Conservation (phyloP, 2,888 invertebrate genomes). For the Leptarthrus brevirostris region DNA sequence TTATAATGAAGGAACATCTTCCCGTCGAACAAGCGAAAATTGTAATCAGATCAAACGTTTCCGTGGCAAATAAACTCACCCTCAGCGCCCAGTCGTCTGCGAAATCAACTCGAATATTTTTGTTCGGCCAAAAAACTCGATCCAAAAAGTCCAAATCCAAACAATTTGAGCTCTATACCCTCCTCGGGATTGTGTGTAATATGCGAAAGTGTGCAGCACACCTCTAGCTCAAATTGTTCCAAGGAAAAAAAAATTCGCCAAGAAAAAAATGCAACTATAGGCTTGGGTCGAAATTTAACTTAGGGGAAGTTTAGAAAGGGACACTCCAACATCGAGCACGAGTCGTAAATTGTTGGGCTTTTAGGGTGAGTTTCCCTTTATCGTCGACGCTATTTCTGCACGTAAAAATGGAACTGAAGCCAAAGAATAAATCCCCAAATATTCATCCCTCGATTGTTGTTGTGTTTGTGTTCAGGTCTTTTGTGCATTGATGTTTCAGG, state of each 20-base stretch:
- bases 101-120: not conserved
- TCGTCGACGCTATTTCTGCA: not conserved
- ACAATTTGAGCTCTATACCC: not conserved
- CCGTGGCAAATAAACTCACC: constrained; percentile 13
- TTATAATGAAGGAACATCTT: constrained; percentile 2
- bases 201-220: constrained; percentile 11
- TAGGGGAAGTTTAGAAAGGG: constrained; percentile 14
- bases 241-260: not conserved
- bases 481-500: not conserved
- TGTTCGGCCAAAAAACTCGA: not conserved
- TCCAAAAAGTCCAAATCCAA: not conserved
- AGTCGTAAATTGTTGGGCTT: not conserved
- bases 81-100: not conserved
- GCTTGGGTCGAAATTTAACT: not conserved
- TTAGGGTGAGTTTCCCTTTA: constrained; percentile 2
- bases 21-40: not conserved
- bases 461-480: constrained; percentile 4
- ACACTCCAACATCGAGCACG: constrained; percentile 5
- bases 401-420: not conserved
- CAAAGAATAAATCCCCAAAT: not conserved
- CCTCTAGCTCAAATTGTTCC: not conserved
- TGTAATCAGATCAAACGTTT: constrained; percentile 10
- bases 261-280: not conserved
- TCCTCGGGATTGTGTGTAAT: not conserved
- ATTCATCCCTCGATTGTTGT: not conserved